phyloP scores from a whole-genome alignment of 1,140 invertebrate species.

The Probaryconus sp. region DNA sequence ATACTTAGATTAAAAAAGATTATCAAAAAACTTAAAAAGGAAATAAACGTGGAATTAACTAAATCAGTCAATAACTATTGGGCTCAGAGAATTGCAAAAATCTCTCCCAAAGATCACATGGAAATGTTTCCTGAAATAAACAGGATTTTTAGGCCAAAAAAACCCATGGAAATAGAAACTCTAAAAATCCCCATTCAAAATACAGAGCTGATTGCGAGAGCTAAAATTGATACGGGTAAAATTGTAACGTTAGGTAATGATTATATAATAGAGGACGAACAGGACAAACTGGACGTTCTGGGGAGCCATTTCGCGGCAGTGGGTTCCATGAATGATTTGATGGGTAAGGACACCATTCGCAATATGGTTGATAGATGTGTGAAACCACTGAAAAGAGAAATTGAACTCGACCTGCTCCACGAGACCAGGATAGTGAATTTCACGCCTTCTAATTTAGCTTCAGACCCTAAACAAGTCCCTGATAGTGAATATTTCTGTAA shows the following conservation, averaged over 20 bases:
- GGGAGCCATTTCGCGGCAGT: not conserved
- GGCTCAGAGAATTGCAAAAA: slow-evolving; percentile 23
- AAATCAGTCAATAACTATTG: slow-evolving; percentile 31
- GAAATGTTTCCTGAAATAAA: slow-evolving; percentile 48
- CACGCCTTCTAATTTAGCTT: too few relatives aligned
- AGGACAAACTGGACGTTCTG: slow-evolving; percentile 8
- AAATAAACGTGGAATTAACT: too few relatives aligned
- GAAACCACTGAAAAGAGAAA: too few relatives aligned
- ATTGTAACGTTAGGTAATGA: not conserved
- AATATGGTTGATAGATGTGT: too few relatives aligned
- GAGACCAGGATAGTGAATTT: too few relatives aligned
- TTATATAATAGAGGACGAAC: not conserved
- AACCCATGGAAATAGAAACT: not conserved
- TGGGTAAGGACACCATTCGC: too few relatives aligned
- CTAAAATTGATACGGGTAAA: not conserved
- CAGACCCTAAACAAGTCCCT: too few relatives aligned
- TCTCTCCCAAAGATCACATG: slow-evolving; percentile 20
- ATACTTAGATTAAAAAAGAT: too few relatives aligned
- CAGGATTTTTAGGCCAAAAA: slow-evolving; percentile 25
- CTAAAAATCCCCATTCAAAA: slow-evolving; percentile 7
- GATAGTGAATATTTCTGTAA: slow-evolving; percentile 6
- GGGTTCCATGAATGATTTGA: too few relatives aligned
- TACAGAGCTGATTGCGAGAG: not conserved
- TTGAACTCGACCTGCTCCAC: too few relatives aligned
- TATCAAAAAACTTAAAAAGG: too few relatives aligned